Percentiles rank a stretch among this genome's conserved stretches.
These are phyloP conservation scores for Dryomyza anilis DNA, from an alignment of 2,888 invertebrate species.

Conservation along the genomic window DNA sequence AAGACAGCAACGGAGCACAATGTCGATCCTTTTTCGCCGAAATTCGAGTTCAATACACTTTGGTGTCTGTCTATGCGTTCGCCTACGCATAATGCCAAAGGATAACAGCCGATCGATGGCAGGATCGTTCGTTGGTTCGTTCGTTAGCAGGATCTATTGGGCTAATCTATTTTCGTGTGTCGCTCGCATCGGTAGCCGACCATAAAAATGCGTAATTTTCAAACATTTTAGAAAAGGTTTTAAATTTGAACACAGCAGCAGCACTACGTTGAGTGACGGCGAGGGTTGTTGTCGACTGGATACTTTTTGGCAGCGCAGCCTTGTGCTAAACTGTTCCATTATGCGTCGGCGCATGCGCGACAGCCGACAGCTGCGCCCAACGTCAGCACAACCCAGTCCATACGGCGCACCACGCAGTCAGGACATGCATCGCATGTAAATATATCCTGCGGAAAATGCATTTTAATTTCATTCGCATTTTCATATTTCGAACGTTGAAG, in stretches of 20 bases:
- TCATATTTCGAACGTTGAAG: slow-evolving; percentile 3
- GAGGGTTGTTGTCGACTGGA: background rate
- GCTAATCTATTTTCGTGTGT: slow-evolving; percentile 17
- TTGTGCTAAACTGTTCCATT: slow-evolving; percentile 23
- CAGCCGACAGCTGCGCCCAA: slow-evolving; percentile 10
- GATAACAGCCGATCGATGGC: too few relatives aligned
- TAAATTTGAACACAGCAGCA: too few relatives aligned
- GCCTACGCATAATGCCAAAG: background rate
- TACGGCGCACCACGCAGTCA: too few relatives aligned
- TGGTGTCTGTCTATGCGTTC: background rate
- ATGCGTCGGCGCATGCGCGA: background rate
- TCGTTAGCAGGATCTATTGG: too few relatives aligned
- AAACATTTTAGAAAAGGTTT: slow-evolving; percentile 11
- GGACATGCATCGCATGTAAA: background rate
- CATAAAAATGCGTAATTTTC: slow-evolving; percentile 21
- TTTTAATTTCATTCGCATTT: slow-evolving; percentile 30
- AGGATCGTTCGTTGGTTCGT: too few relatives aligned
- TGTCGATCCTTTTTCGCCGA: slow-evolving; percentile 12
- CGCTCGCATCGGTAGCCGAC: slow-evolving; percentile 13
- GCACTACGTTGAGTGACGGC: slow-evolving; percentile 7
- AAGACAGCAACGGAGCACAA: background rate
- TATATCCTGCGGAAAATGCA: slow-evolving; percentile 33
- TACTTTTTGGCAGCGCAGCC: background rate
- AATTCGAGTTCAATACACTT: slow-evolving; percentile 19
- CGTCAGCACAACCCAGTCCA: too few relatives aligned